Percentiles rank a stretch among this genome's conserved stretches.
Evolutionary conservation across 2,113 vertebrate species (phyloP).

Genomic region (Pedionomus torquatus): DNA sequence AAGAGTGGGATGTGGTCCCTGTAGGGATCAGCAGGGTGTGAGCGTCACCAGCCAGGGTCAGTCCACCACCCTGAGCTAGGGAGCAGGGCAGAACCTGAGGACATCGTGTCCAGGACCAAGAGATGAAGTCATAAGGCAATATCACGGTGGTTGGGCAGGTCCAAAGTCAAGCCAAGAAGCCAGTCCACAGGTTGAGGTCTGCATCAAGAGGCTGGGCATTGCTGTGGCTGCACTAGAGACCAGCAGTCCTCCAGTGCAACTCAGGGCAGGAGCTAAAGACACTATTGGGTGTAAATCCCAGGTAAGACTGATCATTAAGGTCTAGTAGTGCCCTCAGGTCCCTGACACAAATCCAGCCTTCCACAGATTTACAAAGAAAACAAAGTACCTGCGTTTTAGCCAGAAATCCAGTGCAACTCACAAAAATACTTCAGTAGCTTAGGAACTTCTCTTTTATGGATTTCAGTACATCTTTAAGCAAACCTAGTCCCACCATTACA

Average conservation of each 20-base stretch:
- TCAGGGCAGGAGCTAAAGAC: neutral
- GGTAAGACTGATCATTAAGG: neutral
- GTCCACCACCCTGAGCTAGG: fast-evolving
- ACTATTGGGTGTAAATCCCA: neutral
- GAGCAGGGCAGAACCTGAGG: fast-evolving
- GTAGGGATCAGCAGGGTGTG: neutral
- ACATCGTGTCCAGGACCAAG: fast-evolving
- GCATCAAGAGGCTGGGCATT: neutral
- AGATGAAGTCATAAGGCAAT: neutral
- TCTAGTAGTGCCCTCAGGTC: neutral
- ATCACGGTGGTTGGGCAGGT: neutral
- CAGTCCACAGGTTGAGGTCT: neutral
- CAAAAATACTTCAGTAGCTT: neutral
- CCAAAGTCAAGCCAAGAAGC: neutral
- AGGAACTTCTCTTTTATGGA: neutral
- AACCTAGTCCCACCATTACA: neutral
- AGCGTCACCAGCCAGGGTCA: too few species aligned
- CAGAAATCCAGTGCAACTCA: neutral
- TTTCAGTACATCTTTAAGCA: neutral
- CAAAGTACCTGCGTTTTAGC: neutral
- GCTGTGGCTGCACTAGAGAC: neutral
- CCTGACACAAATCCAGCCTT: neutral
- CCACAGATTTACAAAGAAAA: neutral
- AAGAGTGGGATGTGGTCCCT: fast-evolving
- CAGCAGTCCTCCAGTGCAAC: fast-evolving